Evolutionary conservation across 2,113 vertebrate genomes (phyloP).

Genomic region (Choloepus hoffmanni): DNA sequence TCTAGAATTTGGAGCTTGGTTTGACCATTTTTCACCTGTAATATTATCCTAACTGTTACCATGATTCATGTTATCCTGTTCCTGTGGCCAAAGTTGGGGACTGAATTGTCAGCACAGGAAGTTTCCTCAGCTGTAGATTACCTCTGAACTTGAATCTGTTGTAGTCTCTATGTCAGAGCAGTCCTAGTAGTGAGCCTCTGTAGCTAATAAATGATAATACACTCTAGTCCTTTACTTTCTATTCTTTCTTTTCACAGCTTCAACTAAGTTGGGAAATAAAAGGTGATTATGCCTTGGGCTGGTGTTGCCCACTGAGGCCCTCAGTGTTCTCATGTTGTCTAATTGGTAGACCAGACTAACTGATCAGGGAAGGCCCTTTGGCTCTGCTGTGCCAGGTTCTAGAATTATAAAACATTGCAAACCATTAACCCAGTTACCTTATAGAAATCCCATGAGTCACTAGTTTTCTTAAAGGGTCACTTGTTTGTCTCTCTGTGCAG

Average conservation of each 20-base stretch:
- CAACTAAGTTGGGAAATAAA: neutral
- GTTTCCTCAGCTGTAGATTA: neutral
- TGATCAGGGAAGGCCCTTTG: slow-evolving; percentile 26
- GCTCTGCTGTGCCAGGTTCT: slow-evolving; percentile 39
- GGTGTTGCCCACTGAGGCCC: neutral
- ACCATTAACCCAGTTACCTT: slow-evolving; percentile 35
- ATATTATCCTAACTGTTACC: slow-evolving; percentile 1
- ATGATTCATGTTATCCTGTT: neutral
- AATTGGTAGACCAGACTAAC: slow-evolving; percentile 31
- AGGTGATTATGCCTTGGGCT: neutral
- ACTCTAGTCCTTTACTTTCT: neutral
- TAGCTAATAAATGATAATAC: slow-evolving; percentile 14
- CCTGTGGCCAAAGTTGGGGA: neutral
- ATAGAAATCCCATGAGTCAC: slow-evolving; percentile 30
- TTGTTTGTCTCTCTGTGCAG: slow-evolving; percentile 55
- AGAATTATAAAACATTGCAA: slow-evolving; percentile 46
- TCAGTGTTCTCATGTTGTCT: slow-evolving; percentile 43
- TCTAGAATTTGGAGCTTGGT: slow-evolving; percentile 37
- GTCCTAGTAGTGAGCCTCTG: slow-evolving; percentile 31
- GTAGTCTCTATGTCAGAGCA: neutral
- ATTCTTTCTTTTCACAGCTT: slow-evolving; percentile 48
- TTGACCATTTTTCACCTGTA: neutral
- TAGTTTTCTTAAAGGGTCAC: slow-evolving; percentile 59
- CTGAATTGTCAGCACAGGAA: neutral
- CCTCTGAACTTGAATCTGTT: neutral